A percentile compares a stretch with the other conserved stretches of the same genome.
Conservation (phyloP, 1,140 invertebrate genomes). For the Lepidurus couesii region DNA sequence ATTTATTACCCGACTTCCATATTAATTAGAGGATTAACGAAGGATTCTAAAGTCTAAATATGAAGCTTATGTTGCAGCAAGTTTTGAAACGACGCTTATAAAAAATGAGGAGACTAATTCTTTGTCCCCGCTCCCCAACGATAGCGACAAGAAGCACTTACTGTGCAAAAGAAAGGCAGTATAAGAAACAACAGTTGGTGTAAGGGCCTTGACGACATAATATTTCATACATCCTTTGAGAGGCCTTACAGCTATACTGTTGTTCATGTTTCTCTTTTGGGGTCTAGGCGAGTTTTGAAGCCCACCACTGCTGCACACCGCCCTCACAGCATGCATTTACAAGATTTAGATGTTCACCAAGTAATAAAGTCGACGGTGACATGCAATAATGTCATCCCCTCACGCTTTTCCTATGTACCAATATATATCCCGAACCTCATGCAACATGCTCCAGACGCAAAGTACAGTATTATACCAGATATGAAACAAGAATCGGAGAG, state of each 20-base stretch:
- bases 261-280: too few species aligned
- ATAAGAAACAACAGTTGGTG: neutral
- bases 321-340: neutral
- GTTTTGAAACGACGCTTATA: neutral
- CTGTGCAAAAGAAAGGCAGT: neutral
- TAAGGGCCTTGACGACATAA: too few species aligned
- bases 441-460: neutral
- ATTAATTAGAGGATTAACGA: neutral
- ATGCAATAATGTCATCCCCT: conserved; percentile 17
- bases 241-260: too few species aligned
- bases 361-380: neutral
- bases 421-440: neutral
- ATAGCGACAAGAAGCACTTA: neutral
- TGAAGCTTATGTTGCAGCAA: neutral
- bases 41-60: neutral
- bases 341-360: neutral
- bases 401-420: neutral
- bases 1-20: neutral
- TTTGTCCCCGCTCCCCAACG: neutral
- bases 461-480: too few species aligned
- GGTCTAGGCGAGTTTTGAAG: too few species aligned
- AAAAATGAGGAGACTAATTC: neutral
- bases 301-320: too few species aligned
- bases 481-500: too few species aligned
- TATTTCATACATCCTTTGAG: too few species aligned